These are phyloP conservation scores for Lacerta viridis DNA, from an alignment of 2,797 vertebrate species.

Conservation along the genomic window DNA sequence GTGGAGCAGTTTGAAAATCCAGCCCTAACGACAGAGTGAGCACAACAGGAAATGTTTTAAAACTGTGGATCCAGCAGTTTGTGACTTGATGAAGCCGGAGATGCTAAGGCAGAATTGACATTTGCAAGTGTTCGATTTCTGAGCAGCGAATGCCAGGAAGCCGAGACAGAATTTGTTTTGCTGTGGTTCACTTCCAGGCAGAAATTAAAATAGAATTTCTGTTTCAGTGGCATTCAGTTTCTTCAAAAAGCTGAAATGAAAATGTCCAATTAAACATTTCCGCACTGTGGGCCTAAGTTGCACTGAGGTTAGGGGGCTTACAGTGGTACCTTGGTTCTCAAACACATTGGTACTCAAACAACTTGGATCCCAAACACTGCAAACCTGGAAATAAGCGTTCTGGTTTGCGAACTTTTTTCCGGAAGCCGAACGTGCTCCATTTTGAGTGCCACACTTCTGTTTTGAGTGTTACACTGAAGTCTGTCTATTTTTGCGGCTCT, in stretches of 20 bases:
- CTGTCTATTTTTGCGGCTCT: no score
- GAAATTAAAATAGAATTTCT: background rate
- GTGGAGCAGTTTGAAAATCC: background rate
- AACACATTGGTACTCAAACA: no score
- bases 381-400: no score
- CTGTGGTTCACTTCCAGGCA: background rate
- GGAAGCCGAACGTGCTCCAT: no score
- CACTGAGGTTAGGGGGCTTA: no score
- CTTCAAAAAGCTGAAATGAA: background rate
- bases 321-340: no score
- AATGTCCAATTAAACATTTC: no score
- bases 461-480: no score
- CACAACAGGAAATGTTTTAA: slow-evolving; percentile 13
- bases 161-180: background rate
- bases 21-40: background rate
- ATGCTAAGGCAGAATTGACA: background rate
- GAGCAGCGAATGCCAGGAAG: background rate
- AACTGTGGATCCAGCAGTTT: background rate
- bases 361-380: no score
- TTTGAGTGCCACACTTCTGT: no score
- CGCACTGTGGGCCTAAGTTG: no score
- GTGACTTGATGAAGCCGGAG: background rate
- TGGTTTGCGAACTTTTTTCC: no score
- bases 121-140: slow-evolving; percentile 6
- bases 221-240: background rate